Conservation (phyloP, 2,888 invertebrate genomes). For the Napeogenes inachia region DNA sequence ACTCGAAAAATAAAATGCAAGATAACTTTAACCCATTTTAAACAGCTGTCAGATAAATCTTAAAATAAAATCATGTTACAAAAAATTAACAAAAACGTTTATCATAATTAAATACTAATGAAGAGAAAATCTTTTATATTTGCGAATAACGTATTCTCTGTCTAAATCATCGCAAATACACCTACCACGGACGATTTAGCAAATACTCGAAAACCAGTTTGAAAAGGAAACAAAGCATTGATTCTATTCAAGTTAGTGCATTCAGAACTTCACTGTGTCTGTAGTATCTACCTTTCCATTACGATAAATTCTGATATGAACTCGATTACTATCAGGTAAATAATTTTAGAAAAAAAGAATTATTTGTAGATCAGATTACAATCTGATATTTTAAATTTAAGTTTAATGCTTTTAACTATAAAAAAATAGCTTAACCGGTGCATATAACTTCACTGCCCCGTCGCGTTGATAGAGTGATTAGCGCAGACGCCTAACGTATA, state of each 20-base stretch:
- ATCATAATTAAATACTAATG: neutral
- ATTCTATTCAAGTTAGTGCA: conserved; percentile 3
- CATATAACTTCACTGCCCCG: too few species aligned
- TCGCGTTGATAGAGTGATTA: too few species aligned
- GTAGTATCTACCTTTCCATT: neutral
- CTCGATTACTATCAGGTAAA: conserved; percentile 13
- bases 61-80: neutral
- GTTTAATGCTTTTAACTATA: too few species aligned
- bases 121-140: conserved; percentile 3
- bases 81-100: neutral
- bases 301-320: conserved; percentile 1
- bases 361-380: too few species aligned
- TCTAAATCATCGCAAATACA: neutral
- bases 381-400: too few species aligned
- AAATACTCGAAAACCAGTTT: conserved; percentile 4
- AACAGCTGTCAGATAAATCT: neutral
- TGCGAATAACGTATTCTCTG: neutral
- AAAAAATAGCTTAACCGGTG: too few species aligned
- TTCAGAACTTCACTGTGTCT: conserved; percentile 5
- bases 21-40: neutral
- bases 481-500: too few species aligned
- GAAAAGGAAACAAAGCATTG: conserved; percentile 4
- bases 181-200: neutral
- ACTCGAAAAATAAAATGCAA: too few species aligned
- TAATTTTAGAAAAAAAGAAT: conserved; percentile 1